phyloP scores from a whole-genome alignment of 2,888 invertebrate genomes.

The Macaria notata region DNA sequence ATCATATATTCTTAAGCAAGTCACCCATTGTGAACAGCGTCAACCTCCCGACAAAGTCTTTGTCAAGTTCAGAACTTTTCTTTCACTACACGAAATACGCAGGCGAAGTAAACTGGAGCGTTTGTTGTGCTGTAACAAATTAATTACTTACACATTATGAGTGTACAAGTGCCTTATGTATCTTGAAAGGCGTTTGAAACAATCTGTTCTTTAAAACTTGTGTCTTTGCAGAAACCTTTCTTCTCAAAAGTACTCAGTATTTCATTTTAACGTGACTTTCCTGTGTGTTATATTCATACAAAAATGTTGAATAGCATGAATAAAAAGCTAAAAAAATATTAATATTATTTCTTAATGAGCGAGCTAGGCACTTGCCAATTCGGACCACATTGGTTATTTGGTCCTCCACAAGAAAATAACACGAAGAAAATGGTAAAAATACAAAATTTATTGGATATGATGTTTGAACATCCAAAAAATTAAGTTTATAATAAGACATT shows the following conservation, averaged over 20 bases:
- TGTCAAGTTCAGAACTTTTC: slow-evolving; percentile 47
- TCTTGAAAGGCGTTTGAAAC: slow-evolving; percentile 26
- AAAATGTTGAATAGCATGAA: too few species aligned
- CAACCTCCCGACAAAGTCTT: slow-evolving; percentile 35
- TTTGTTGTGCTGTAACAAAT: slow-evolving; percentile 43
- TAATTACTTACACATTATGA: slow-evolving; percentile 40
- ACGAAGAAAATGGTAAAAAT: too few species aligned
- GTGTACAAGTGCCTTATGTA: slow-evolving; percentile 19
- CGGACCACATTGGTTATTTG: too few species aligned
- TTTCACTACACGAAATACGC: slow-evolving; percentile 38
- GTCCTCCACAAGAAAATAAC: too few species aligned
- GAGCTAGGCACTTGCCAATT: too few species aligned
- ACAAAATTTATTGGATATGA: too few species aligned
- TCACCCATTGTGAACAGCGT: slow-evolving; percentile 27
- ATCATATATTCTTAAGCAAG: not conserved
- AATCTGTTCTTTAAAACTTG: slow-evolving; percentile 30
- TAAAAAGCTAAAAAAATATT: too few species aligned
- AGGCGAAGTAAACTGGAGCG: slow-evolving; percentile 37
- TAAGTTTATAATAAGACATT: too few species aligned
- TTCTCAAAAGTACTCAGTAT: slow-evolving; percentile 14
- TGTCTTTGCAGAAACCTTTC: slow-evolving; percentile 11
- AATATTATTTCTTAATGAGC: too few species aligned
- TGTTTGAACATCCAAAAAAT: too few species aligned
- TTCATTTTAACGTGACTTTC: slow-evolving; percentile 11
- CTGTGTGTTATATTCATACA: not conserved